A percentile compares a stretch with the other conserved stretches of the same genome.
These are phyloP conservation scores for Phrynosoma platyrhinos DNA, from an alignment of 2,113 vertebrate genomes.

Conservation along the genomic window DNA sequence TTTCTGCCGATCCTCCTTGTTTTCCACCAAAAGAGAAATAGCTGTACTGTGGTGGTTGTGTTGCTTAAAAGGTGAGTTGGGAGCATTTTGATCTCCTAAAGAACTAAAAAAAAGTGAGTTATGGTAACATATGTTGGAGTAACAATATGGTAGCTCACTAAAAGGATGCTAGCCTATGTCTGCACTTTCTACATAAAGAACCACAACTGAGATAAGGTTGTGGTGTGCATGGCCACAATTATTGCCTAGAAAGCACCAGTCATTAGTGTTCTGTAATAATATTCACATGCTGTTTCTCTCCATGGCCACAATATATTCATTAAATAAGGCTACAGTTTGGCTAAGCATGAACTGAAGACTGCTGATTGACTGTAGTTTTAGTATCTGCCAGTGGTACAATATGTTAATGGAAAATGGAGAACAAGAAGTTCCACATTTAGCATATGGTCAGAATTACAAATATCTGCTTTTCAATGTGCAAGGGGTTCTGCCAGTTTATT, in stretches of 20 bases:
- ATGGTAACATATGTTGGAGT: no score
- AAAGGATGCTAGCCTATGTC: not conserved
- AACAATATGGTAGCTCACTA: no score
- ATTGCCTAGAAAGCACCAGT: not conserved
- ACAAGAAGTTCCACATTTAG: not conserved
- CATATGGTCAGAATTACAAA: not conserved
- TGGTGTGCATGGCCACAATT: not conserved
- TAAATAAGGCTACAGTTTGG: slow-evolving; percentile 47
- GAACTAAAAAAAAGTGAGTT: no score
- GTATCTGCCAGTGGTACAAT: not conserved
- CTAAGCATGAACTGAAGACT: slow-evolving; percentile 26
- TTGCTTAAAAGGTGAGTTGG: no score
- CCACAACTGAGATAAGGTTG: slow-evolving; percentile 63
- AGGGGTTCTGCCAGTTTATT: not conserved
- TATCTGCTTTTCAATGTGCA: not conserved
- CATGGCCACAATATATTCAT: not conserved
- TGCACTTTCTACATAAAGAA: not conserved
- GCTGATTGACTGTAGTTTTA: not conserved
- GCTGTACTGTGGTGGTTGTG: no score
- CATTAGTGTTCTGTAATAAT: not conserved
- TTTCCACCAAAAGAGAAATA: no score
- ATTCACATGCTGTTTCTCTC: slow-evolving; percentile 6
- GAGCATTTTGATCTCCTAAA: no score
- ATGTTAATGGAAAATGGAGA: slow-evolving; percentile 20
- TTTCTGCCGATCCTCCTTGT: no score